Conservation (phyloP, 2,113 vertebrate species). For the Struthio camelus region DNA sequence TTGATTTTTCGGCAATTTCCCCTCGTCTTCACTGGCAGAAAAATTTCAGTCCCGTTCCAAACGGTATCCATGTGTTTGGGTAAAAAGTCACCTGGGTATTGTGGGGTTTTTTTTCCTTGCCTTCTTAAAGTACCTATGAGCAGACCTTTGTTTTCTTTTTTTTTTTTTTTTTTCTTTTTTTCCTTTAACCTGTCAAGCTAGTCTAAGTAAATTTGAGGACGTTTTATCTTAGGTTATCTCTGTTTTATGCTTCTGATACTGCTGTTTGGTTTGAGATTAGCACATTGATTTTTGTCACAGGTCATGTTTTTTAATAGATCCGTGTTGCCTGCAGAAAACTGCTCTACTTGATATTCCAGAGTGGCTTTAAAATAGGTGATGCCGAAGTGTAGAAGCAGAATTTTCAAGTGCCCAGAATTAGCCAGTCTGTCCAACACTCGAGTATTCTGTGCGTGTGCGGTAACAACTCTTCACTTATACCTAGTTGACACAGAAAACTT, state of each 20-base stretch:
- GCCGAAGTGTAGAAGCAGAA: slow-evolving; percentile 52
- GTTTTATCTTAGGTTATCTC: slow-evolving; percentile 72
- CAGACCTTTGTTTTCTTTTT: neutral
- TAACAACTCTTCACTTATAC: neutral
- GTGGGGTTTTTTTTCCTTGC: neutral
- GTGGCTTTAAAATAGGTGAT: slow-evolving; percentile 37
- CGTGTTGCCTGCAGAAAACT: slow-evolving; percentile 66
- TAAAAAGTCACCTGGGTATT: slow-evolving; percentile 23
- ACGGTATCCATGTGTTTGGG: slow-evolving; percentile 23
- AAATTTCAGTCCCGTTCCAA: neutral
- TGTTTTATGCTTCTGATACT: slow-evolving; percentile 74
- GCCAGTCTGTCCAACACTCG: neutral
- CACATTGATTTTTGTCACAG: slow-evolving; percentile 81
- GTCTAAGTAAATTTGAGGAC: slow-evolving; percentile 47
- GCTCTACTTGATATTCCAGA: slow-evolving; percentile 29
- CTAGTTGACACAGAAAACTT: neutral
- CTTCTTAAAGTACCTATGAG: neutral
- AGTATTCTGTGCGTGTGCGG: neutral
- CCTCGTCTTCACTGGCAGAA: neutral
- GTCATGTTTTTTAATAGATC: slow-evolving; percentile 79
- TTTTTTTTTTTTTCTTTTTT: neutral
- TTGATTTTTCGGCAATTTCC: neutral
- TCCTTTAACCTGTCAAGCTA: slow-evolving; percentile 25
- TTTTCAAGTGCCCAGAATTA: slow-evolving; percentile 49
- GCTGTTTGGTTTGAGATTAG: slow-evolving; percentile 79